phyloP scores from a whole-genome alignment of 2,888 invertebrate genomes.

The Sphaerophoria taeniata region DNA sequence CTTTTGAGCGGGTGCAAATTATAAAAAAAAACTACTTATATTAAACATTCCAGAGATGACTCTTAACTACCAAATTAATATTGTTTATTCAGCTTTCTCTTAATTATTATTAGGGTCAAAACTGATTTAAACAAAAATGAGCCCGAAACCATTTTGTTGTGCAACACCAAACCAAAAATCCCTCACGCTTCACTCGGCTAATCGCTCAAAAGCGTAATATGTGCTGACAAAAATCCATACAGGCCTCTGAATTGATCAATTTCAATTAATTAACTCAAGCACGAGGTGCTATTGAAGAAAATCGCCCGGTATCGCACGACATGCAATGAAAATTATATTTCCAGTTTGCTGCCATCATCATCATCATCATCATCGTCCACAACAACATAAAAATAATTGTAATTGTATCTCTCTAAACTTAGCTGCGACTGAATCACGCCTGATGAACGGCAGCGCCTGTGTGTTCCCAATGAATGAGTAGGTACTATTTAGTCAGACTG shows the following conservation, averaged over 20 bases:
- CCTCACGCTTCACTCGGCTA: background rate
- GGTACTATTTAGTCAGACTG: background rate
- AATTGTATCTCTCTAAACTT: conserved; percentile 29
- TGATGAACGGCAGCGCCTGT: background rate
- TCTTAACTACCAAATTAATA: too few species aligned
- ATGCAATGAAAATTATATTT: conserved; percentile 40
- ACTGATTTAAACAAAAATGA: background rate
- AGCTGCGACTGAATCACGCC: conserved; percentile 1
- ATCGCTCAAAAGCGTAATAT: background rate
- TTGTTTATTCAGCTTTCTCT: too few species aligned
- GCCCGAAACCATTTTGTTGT: background rate
- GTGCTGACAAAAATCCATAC: background rate
- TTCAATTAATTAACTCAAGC: conserved; percentile 46
- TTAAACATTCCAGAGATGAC: too few species aligned
- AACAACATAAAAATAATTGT: conserved; percentile 30
- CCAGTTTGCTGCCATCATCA: background rate
- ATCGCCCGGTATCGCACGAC: conserved; percentile 40
- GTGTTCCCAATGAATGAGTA: background rate
- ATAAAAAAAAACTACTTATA: too few species aligned
- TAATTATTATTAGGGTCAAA: too few species aligned
- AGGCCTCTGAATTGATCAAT: conserved; percentile 34
- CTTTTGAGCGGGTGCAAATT: too few species aligned
- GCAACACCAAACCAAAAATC: background rate
- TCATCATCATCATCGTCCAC: conserved; percentile 23
- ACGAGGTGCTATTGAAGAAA: conserved; percentile 36